A percentile compares a stretch with the other conserved stretches of the same genome.
phyloP scores from a whole-genome alignment of 1,140 invertebrate genomes.

The Cephus cinctus region DNA sequence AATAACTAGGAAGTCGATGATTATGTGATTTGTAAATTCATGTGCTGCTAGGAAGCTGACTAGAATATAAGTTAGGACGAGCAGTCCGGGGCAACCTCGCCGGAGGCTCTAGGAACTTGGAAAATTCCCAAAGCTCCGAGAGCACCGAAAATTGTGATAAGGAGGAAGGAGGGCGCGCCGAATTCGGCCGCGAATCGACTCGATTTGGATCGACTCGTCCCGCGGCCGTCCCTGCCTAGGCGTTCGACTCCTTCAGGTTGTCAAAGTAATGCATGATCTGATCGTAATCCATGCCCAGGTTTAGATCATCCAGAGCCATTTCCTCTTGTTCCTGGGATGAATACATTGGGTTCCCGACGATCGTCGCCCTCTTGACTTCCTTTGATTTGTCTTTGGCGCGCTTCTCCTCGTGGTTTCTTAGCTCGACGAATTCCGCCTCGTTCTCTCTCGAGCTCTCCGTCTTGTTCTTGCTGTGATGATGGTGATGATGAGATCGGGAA shows the following conservation, averaged over 20 bases:
- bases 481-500: slow-evolving; percentile 22
- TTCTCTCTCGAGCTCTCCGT: slow-evolving; percentile 22
- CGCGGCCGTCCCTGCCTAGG: slow-evolving; percentile 43
- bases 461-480: slow-evolving; percentile 17
- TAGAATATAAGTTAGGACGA: slow-evolving; percentile 50
- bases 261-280: slow-evolving; percentile 97
- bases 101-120: no score
- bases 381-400: slow-evolving; percentile 40
- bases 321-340: slow-evolving; percentile 57
- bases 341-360: slow-evolving; percentile 87
- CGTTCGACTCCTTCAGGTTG: slow-evolving; percentile 80
- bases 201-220: no score
- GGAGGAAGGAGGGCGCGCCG: slow-evolving; percentile 10
- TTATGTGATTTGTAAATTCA: not conserved
- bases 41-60: slow-evolving; percentile 55
- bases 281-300: slow-evolving; percentile 92
- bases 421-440: slow-evolving; percentile 43
- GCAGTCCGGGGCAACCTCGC: slow-evolving; percentile 23
- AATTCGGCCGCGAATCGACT: no score
- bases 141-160: slow-evolving; percentile 16
- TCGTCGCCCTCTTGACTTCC: slow-evolving; percentile 77
- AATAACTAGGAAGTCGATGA: no score
- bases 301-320: slow-evolving; percentile 73
- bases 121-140: no score
- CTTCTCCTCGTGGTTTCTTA: slow-evolving; percentile 31